Percentiles rank a stretch among this genome's conserved stretches.
Evolutionary conservation across 2,888 invertebrate species (phyloP).

Genomic region (Acleris laterana): DNA sequence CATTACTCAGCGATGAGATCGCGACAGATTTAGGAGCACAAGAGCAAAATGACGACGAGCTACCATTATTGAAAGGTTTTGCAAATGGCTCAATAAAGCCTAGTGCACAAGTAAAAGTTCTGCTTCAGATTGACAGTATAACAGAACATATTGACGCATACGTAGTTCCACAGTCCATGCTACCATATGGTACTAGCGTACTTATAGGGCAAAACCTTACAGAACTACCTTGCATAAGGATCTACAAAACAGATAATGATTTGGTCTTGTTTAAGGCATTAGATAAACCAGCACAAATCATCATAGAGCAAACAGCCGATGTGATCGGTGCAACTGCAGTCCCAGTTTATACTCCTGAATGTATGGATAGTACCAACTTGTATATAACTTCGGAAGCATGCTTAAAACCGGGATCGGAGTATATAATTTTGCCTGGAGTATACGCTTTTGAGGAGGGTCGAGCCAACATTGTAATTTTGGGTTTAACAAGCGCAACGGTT

Average conservation of each 20-base stretch:
- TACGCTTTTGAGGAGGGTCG: slow-evolving; percentile 2
- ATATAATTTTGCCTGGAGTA: slow-evolving; percentile 1
- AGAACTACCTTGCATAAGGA: neutral
- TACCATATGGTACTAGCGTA: neutral
- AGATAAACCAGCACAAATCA: slow-evolving; percentile 3
- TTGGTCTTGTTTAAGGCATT: neutral
- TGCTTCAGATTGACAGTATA: neutral
- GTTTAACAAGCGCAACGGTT: neutral
- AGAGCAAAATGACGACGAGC: neutral
- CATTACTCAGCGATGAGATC: slow-evolving; percentile 2
- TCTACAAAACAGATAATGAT: neutral
- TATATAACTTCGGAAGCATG: neutral
- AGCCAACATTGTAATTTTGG: slow-evolving; percentile 1
- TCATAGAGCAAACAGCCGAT: neutral
- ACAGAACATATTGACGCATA: neutral
- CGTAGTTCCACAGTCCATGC: neutral
- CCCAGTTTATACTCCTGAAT: neutral
- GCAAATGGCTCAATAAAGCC: slow-evolving; percentile 2
- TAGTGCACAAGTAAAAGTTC: neutral
- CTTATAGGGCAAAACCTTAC: neutral
- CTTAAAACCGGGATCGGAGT: slow-evolving; percentile 7
- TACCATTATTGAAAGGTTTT: slow-evolving; percentile 6
- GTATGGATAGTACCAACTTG: neutral
- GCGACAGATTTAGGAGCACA: too few species aligned
- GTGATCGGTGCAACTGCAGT: neutral